These are phyloP conservation scores for Psilanteris sp. DNA, from an alignment of 1,140 invertebrate genomes.

Conservation along the genomic window DNA sequence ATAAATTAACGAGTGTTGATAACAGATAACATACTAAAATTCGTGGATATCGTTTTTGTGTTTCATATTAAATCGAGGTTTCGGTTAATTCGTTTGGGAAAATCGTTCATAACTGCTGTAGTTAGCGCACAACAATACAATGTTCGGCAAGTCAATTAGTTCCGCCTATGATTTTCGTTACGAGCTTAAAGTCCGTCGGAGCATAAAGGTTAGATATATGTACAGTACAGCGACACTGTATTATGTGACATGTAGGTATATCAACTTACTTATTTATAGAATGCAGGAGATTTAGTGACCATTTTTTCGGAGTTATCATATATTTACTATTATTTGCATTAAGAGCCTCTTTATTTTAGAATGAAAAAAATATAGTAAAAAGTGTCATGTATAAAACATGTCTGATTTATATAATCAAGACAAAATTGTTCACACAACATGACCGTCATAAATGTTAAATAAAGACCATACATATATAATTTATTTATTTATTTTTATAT, in stretches of 20 bases:
- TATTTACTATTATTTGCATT: constrained; percentile 4
- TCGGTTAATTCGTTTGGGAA: constrained; percentile 54
- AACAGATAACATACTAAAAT: constrained; percentile 22
- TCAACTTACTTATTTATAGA: constrained; percentile 38
- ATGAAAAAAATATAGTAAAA: no score
- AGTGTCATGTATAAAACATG: no score
- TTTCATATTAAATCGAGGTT: constrained; percentile 46
- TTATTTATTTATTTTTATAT: no score
- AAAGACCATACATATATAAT: no score
- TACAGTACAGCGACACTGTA: constrained; percentile 46
- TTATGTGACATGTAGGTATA: constrained; percentile 50
- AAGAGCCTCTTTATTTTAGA: constrained; percentile 5
- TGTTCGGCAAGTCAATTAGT: constrained; percentile 66
- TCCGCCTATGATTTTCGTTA: constrained; percentile 65
- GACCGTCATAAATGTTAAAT: no score
- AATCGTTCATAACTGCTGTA: constrained; percentile 57
- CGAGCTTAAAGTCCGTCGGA: constrained; percentile 58
- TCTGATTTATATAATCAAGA: no score
- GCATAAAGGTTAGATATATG: constrained; percentile 63
- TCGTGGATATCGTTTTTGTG: constrained; percentile 24
- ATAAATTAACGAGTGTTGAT: constrained; percentile 42
- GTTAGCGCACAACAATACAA: constrained; percentile 61
- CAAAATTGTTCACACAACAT: no score
- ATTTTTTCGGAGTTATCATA: constrained; percentile 9
- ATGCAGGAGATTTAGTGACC: constrained; percentile 11